phyloP scores from a whole-genome alignment of 2,888 invertebrate genomes.

The Cheilosia scutellata region DNA sequence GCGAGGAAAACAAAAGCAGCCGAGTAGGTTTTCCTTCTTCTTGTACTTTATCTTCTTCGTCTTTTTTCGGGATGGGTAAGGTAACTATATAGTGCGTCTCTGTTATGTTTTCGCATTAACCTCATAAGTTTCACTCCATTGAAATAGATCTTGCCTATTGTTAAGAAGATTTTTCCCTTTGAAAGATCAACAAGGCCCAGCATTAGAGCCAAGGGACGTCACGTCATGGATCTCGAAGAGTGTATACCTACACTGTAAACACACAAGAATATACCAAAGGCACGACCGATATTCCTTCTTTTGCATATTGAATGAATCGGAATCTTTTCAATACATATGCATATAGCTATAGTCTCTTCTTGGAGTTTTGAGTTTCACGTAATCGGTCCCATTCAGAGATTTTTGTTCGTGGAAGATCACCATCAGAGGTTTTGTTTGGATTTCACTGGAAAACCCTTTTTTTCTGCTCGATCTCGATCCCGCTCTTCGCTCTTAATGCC shows the following conservation, averaged over 20 bases:
- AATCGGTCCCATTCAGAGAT: conserved; percentile 70
- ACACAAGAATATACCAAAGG: conserved; percentile 7
- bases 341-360: conserved; percentile 19
- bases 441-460: conserved; percentile 72
- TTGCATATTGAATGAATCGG: conserved; percentile 73
- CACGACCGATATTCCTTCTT: conserved; percentile 56
- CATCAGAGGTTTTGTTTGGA: conserved; percentile 51
- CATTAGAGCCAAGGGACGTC: conserved; percentile 46
- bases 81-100: conserved; percentile 20
- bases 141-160: conserved; percentile 75
- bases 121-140: conserved; percentile 75
- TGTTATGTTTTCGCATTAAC: conserved; percentile 73
- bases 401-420: conserved; percentile 68
- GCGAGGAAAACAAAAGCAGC: conserved; percentile 69
- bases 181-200: conserved; percentile 65
- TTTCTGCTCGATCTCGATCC: background rate
- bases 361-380: conserved; percentile 56
- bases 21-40: conserved; percentile 68
- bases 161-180: conserved; percentile 64
- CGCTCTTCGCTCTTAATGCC: conserved; percentile 14
- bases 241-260: conserved; percentile 17
- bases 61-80: background rate
- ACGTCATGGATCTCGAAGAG: conserved; percentile 43
- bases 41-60: conserved; percentile 23
- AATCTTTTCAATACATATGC: conserved; percentile 23